Evolutionary conservation across 2,113 vertebrate species (phyloP).

Genomic region (Symphodus melops): DNA sequence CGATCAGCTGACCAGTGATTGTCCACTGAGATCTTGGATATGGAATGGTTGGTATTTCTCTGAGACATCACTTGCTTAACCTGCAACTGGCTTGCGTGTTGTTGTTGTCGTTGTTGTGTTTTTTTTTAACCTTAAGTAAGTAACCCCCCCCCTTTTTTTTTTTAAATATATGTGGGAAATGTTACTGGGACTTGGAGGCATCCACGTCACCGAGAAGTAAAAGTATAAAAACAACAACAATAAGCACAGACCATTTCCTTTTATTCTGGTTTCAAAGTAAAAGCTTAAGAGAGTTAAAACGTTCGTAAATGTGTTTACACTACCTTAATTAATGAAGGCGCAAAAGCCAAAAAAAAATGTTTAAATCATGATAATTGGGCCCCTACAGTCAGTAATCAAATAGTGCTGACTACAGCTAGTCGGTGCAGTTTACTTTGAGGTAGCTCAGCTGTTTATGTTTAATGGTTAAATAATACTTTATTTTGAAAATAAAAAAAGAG

Average conservation of each 20-base stretch:
- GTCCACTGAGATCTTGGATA: slow-evolving; percentile 12
- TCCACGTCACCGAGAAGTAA: background rate
- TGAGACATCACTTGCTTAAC: slow-evolving; percentile 1
- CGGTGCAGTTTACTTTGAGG: too few relatives aligned
- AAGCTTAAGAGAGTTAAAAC: background rate
- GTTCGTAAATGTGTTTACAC: background rate
- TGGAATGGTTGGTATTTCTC: slow-evolving; percentile 26
- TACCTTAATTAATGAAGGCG: background rate
- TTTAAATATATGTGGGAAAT: background rate
- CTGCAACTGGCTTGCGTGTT: background rate
- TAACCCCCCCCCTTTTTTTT: too few relatives aligned
- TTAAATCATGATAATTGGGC: too few relatives aligned
- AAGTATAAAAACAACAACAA: background rate
- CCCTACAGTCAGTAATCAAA: too few relatives aligned
- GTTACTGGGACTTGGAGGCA: background rate
- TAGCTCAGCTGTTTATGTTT: too few relatives aligned
- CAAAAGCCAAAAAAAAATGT: too few relatives aligned
- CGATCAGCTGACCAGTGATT: slow-evolving; percentile 37
- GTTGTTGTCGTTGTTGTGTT: too few relatives aligned
- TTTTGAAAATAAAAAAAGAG: background rate
- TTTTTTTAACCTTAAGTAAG: too few relatives aligned
- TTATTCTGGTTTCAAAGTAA: background rate
- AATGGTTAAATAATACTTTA: background rate
- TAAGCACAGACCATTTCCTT: background rate
- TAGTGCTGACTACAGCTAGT: too few relatives aligned